phyloP scores from a whole-genome alignment of 2,888 invertebrate genomes.

The Cyaniris semiargus region DNA sequence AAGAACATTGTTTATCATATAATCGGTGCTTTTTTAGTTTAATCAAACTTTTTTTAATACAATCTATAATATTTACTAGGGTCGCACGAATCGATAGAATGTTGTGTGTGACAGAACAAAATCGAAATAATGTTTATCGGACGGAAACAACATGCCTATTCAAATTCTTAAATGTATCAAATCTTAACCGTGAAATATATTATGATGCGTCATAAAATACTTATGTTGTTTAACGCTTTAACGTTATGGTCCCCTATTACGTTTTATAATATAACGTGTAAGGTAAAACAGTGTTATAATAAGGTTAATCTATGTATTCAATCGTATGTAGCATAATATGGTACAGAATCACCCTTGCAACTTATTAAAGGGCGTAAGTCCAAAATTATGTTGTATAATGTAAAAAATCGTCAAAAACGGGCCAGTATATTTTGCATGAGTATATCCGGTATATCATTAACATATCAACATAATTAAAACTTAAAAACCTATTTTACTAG shows the following conservation, averaged over 20 bases:
- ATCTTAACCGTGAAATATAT: conserved; percentile 40
- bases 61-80: too few relatives aligned
- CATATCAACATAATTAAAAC: conserved; percentile 22
- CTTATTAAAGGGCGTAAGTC: neutral
- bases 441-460: neutral
- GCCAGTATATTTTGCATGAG: neutral
- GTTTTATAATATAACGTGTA: neutral
- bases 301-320: neutral
- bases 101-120: conserved; percentile 50
- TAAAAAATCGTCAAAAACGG: neutral
- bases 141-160: conserved; percentile 63
- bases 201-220: conserved; percentile 21
- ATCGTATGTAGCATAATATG: neutral
- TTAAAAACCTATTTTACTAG: conserved; percentile 31
- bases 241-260: neutral
- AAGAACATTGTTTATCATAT: too few relatives aligned
- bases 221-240: neutral
- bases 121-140: conserved; percentile 71
- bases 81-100: conserved; percentile 18
- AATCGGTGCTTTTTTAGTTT: too few relatives aligned
- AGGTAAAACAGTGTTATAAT: neutral
- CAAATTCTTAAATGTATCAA: conserved; percentile 43
- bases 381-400: neutral
- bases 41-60: too few relatives aligned
- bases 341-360: neutral